A percentile compares a stretch with the other conserved stretches of the same genome.
phyloP scores from a whole-genome alignment of 2,797 vertebrate genomes.

The Gastrophryne carolinensis region DNA sequence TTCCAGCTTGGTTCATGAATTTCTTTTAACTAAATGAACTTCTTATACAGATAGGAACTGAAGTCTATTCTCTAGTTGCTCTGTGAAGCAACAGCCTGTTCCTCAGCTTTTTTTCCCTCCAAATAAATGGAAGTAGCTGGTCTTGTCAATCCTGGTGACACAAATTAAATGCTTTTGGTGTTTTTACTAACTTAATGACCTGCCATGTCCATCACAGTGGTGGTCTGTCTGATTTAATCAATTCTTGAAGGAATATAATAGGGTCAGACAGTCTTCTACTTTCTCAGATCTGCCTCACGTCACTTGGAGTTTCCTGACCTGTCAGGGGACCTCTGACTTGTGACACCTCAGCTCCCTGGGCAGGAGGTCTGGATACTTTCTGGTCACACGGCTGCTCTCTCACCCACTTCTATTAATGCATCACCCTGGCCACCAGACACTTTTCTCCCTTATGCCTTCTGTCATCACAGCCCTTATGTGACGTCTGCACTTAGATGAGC shows the following conservation, averaged over 20 bases:
- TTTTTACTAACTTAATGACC: neutral
- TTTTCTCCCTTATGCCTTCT: neutral
- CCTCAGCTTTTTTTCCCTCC: neutral
- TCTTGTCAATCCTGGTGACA: neutral
- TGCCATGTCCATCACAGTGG: neutral
- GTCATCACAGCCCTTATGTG: neutral
- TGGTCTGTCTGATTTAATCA: neutral
- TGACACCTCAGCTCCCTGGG: neutral
- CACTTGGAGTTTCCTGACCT: conserved; percentile 10
- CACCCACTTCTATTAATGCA: neutral
- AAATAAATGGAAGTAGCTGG: neutral
- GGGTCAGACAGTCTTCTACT: neutral
- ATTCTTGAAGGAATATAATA: neutral
- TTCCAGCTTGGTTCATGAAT: too few species aligned
- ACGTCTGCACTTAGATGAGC: neutral
- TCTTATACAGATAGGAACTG: too few species aligned
- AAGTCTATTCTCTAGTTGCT: too few species aligned
- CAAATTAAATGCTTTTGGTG: neutral
- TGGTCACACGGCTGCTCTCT: neutral
- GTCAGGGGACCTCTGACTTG: neutral
- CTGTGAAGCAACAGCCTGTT: too few species aligned
- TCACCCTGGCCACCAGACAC: neutral
- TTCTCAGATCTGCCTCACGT: conserved; percentile 2
- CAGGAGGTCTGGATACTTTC: neutral
- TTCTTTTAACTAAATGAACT: too few species aligned